Evolutionary conservation across 2,888 invertebrate genomes (phyloP).

Genomic region (Nemapogon koenigi): DNA sequence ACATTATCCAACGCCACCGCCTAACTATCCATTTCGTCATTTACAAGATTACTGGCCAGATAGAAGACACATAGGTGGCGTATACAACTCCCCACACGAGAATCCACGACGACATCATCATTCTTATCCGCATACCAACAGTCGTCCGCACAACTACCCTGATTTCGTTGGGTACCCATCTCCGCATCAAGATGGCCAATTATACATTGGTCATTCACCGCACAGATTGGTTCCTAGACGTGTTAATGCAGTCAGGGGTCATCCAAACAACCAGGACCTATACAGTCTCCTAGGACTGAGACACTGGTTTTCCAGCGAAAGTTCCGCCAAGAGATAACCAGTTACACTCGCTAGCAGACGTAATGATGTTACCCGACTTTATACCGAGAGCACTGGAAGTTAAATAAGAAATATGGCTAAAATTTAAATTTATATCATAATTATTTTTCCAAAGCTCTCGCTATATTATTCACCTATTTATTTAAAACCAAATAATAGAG

Average conservation of each 20-base stretch:
- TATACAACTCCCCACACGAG: conserved; percentile 41
- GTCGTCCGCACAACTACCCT: conserved; percentile 36
- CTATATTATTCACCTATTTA: conserved; percentile 55
- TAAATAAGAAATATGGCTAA: background rate
- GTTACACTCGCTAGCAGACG: conserved; percentile 31
- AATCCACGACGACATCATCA: conserved; percentile 55
- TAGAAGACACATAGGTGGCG: conserved; percentile 40
- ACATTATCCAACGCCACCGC: conserved; percentile 41
- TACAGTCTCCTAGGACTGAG: conserved; percentile 52
- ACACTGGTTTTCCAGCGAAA: conserved; percentile 58
- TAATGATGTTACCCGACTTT: conserved; percentile 63
- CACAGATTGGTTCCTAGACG: conserved; percentile 34
- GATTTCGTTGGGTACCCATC: conserved; percentile 22
- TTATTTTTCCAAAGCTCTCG: conserved; percentile 49
- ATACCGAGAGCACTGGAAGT: conserved; percentile 54
- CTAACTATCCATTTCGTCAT: conserved; percentile 49
- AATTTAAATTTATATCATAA: background rate
- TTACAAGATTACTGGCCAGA: conserved; percentile 56
- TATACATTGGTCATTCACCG: conserved; percentile 34
- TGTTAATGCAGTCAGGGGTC: conserved; percentile 29
- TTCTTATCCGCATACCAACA: conserved; percentile 42
- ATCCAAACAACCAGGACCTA: conserved; percentile 42
- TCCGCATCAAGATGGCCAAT: conserved; percentile 27
- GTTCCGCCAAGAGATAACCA: conserved; percentile 52
- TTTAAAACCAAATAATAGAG: conserved; percentile 65